Conservation (phyloP, 2,797 vertebrate genomes). For the Esox lucius region DNA sequence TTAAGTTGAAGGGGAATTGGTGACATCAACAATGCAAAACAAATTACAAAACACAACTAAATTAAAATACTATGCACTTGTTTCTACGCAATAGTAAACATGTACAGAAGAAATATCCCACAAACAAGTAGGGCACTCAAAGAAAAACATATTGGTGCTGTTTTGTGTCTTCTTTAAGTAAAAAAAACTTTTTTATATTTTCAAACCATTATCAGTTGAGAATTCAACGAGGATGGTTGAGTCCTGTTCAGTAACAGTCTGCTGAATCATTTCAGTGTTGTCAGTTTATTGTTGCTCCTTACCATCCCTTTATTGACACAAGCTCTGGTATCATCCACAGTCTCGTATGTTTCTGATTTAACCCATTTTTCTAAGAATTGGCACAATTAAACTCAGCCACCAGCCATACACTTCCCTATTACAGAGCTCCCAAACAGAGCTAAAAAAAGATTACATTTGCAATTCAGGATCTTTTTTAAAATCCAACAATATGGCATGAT, state of each 20-base stretch:
- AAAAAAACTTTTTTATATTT: not conserved
- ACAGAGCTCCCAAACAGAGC: slow-evolving; percentile 45
- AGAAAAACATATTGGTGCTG: slow-evolving; percentile 41
- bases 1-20: not conserved
- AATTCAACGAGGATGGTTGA: not conserved
- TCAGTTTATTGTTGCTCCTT: slow-evolving; percentile 16
- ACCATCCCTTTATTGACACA: not conserved
- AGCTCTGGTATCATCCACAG: not conserved
- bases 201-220: not conserved
- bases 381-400: slow-evolving; percentile 16
- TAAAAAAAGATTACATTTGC: not conserved
- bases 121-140: slow-evolving; percentile 3
- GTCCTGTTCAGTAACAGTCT: not conserved
- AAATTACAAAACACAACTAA: slow-evolving; percentile 6
- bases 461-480: too few species aligned
- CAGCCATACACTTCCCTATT: slow-evolving; percentile 45
- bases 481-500: slow-evolving; percentile 18
- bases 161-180: slow-evolving; percentile 45
- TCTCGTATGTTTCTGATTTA: slow-evolving; percentile 6
- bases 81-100: slow-evolving; percentile 27
- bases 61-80: slow-evolving; percentile 23
- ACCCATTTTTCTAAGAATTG: slow-evolving; percentile 2
- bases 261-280: slow-evolving; percentile 13
- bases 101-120: slow-evolving; percentile 6
- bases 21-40: slow-evolving; percentile 12